A percentile compares a stretch with the other conserved stretches of the same genome.
phyloP scores from a whole-genome alignment of 2,113 vertebrate species.

The Corydoras maculifer region DNA sequence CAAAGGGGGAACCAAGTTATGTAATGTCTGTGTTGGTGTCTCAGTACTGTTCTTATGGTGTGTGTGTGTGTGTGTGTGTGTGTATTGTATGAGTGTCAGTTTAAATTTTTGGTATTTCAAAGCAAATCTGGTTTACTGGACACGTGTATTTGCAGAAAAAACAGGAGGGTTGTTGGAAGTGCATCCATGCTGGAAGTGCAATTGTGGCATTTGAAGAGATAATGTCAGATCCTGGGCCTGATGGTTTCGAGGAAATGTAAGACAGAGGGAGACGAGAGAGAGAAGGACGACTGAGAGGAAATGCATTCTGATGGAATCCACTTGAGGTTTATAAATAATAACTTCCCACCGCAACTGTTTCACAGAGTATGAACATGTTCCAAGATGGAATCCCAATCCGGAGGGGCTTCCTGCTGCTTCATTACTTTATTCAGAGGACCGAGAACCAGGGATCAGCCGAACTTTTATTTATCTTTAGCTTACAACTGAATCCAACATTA shows the following conservation, averaged over 20 bases:
- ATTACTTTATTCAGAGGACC: too few species aligned
- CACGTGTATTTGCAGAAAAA: neutral
- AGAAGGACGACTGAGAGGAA: neutral
- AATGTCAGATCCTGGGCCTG: neutral
- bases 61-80: too few species aligned
- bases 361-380: neutral
- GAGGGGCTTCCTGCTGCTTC: too few species aligned
- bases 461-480: too few species aligned
- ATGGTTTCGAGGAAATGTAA: neutral
- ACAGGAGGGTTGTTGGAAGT: neutral
- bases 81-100: too few species aligned
- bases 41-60: too few species aligned
- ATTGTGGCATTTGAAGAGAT: neutral
- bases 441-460: too few species aligned
- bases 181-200: neutral
- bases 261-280: neutral
- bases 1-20: too few species aligned
- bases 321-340: neutral
- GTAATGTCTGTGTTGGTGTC: too few species aligned
- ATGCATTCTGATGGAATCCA: neutral
- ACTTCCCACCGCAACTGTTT: neutral
- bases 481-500: too few species aligned
- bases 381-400: neutral
- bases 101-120: too few species aligned
- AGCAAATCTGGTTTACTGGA: too few species aligned